Evolutionary conservation across 2,113 vertebrate species (phyloP).

Genomic region (Oncorhynchus tshawytscha): DNA sequence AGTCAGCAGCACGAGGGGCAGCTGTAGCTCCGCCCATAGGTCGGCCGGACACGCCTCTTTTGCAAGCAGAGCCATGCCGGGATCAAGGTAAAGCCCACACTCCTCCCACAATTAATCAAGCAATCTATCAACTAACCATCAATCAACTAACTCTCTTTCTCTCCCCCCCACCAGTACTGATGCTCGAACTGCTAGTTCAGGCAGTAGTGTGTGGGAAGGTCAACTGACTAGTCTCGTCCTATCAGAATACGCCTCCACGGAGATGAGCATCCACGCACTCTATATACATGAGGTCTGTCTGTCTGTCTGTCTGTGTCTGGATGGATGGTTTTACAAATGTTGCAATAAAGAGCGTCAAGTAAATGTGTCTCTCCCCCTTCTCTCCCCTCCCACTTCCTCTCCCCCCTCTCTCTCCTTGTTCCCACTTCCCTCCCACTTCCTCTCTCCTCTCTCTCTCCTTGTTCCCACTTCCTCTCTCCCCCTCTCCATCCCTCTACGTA

Average conservation of each 20-base stretch:
- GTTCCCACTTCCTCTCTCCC: not conserved
- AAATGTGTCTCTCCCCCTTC: not conserved
- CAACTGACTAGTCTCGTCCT: constrained; percentile 91
- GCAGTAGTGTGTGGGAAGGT: constrained; percentile 95
- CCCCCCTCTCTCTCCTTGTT: not conserved
- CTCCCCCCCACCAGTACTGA: constrained; percentile 74
- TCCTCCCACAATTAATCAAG: too few species aligned
- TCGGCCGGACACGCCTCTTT: constrained; percentile 59
- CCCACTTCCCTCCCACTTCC: not conserved
- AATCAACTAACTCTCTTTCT: not conserved
- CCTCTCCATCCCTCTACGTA: constrained; percentile 44
- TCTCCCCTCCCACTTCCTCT: not conserved
- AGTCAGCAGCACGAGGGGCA: constrained; percentile 79
- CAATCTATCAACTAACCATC: not conserved
- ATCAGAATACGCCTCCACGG: constrained; percentile 93
- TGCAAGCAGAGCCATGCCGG: constrained; percentile 77
- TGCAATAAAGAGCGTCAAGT: not conserved
- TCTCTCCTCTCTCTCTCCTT: not conserved
- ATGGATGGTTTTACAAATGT: not conserved
- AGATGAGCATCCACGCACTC: constrained; percentile 97
- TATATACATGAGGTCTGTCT: constrained; percentile 92
- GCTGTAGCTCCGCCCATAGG: constrained; percentile 65
- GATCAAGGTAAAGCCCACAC: constrained; percentile 80
- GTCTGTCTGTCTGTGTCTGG: not conserved
- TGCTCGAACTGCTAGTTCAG: constrained; percentile 87